These are phyloP conservation scores for Alloplasta piceator DNA, from an alignment of 2,888 invertebrate genomes.

Conservation along the genomic window DNA sequence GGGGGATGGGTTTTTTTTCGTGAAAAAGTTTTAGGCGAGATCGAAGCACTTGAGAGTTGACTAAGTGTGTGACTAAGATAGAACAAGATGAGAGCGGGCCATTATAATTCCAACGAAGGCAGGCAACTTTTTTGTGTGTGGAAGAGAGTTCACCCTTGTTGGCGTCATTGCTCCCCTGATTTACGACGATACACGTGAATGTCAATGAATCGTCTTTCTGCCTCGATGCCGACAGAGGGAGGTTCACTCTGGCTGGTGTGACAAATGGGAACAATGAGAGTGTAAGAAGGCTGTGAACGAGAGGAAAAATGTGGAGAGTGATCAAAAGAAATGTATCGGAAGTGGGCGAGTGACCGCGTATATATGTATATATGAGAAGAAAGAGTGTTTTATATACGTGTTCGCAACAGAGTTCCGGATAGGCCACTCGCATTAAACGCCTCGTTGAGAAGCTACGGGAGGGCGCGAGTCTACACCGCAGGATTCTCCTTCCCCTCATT, in stretches of 20 bases:
- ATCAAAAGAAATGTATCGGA: constrained; percentile 33
- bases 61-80: background rate
- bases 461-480: constrained; percentile 51
- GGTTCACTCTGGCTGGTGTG: constrained; percentile 1
- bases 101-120: constrained; percentile 52
- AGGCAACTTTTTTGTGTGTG: constrained; percentile 38
- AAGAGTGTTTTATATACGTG: background rate
- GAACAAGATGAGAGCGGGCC: constrained; percentile 22
- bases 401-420: constrained; percentile 53
- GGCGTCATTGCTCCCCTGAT: constrained; percentile 28
- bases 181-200: constrained; percentile 40
- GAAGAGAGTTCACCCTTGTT: background rate
- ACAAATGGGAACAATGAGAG: constrained; percentile 12
- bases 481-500: constrained; percentile 57
- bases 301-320: constrained; percentile 5
- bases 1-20: background rate
- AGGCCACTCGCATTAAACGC: constrained; percentile 65
- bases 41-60: background rate
- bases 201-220: constrained; percentile 62
- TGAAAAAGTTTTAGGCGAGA: constrained; percentile 6
- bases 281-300: constrained; percentile 12
- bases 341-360: constrained; percentile 5
- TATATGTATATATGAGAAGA: constrained; percentile 3
- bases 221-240: constrained; percentile 56
- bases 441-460: constrained; percentile 59